Evolutionary conservation across 1,140 invertebrate species (phyloP).

Genomic region (Musca domestica): DNA sequence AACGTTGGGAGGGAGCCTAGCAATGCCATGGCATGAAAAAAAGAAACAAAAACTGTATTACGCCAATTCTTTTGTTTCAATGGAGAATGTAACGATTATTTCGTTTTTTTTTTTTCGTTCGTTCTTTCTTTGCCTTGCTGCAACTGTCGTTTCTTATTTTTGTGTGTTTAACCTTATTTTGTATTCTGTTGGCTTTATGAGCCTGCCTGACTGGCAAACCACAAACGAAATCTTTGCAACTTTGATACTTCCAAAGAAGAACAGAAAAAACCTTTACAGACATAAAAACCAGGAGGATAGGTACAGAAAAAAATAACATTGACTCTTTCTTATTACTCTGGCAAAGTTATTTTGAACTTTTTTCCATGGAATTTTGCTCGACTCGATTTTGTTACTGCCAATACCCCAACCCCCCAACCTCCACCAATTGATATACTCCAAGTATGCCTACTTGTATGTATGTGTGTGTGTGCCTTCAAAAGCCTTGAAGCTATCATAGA

Average conservation of each 20-base stretch:
- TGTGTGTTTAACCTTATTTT: conserved; percentile 1
- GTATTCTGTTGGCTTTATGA: background rate
- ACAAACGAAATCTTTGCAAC: too few species aligned
- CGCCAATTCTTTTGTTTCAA: too few species aligned
- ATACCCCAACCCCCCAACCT: too few species aligned
- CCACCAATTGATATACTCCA: too few species aligned
- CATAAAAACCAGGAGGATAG: too few species aligned
- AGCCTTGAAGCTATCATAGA: conserved; percentile 1
- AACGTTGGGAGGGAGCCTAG: too few species aligned
- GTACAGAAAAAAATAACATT: background rate
- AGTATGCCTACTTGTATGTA: background rate
- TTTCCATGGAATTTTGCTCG: background rate
- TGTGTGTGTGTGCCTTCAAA: background rate
- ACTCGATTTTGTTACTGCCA: too few species aligned
- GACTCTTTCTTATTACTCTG: background rate
- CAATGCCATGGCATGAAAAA: too few species aligned
- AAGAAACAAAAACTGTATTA: too few species aligned
- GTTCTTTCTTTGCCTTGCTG: background rate
- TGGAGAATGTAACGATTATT: background rate
- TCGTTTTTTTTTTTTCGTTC: background rate
- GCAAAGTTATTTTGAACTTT: background rate
- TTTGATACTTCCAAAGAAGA: too few species aligned
- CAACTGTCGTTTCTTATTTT: background rate
- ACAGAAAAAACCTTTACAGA: too few species aligned
- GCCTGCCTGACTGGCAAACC: background rate